Conservation (phyloP, 2,797 vertebrate species). For the Coregonus sp. region DNA sequence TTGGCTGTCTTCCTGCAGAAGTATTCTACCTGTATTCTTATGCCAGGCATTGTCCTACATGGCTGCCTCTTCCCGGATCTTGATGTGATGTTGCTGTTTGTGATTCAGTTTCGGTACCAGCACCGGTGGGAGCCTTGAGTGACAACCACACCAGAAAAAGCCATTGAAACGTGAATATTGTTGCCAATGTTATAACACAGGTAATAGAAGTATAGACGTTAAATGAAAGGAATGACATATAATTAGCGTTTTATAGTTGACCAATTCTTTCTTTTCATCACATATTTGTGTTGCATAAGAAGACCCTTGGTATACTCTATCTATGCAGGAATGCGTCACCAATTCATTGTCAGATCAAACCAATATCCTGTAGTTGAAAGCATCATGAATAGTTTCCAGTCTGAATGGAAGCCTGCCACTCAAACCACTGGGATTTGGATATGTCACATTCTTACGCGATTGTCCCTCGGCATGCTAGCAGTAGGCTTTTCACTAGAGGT, state of each 20-base stretch:
- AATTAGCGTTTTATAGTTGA: not conserved
- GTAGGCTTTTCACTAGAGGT: constrained; percentile 48
- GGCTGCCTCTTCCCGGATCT: constrained; percentile 67
- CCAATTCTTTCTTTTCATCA: not conserved
- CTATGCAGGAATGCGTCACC: not conserved
- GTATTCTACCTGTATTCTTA: constrained; percentile 68
- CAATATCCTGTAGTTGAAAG: not conserved
- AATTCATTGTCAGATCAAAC: not conserved
- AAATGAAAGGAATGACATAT: not conserved
- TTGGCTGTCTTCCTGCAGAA: constrained; percentile 47
- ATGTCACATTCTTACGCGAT: constrained; percentile 57
- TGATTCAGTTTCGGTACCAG: constrained; percentile 64
- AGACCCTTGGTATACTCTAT: not conserved
- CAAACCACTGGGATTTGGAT: constrained; percentile 53
- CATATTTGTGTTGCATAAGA: not conserved
- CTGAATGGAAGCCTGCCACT: constrained; percentile 38
- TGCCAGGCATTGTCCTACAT: constrained; percentile 65
- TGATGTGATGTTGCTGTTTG: constrained; percentile 63
- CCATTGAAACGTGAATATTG: too few species aligned
- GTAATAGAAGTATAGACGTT: too few species aligned
- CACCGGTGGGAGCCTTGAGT: constrained; percentile 43
- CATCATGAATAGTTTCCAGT: not conserved
- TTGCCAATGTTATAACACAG: not conserved
- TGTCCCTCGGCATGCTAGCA: constrained; percentile 53
- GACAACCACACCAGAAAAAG: not conserved